Evolutionary conservation across 2,888 invertebrate species (phyloP).

Genomic region (Hesperia comma): DNA sequence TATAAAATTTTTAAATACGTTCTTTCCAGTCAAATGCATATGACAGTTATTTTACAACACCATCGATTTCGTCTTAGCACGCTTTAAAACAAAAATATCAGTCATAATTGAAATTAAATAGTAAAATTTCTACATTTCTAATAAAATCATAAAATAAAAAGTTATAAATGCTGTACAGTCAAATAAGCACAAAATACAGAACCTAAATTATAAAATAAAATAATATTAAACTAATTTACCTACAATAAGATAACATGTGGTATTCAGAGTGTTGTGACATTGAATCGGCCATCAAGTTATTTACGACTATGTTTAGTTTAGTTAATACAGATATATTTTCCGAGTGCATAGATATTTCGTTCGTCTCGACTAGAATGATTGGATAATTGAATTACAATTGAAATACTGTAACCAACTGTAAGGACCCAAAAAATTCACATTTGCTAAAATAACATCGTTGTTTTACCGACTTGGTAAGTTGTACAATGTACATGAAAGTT

Average conservation of each 20-base stretch:
- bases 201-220: conserved; percentile 18
- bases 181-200: conserved; percentile 20
- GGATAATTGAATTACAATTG: no score
- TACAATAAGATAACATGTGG: neutral
- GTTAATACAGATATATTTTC: neutral
- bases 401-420: no score
- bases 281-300: neutral
- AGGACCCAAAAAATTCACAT: no score
- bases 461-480: no score
- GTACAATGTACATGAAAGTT: no score
- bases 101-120: conserved; percentile 10
- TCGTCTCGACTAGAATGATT: neutral
- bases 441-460: no score
- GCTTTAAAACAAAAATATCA: conserved; percentile 14
- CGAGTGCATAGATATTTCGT: no score
- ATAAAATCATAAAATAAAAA: conserved; percentile 13
- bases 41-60: neutral
- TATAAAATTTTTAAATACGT: no score
- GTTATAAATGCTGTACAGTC: conserved; percentile 28
- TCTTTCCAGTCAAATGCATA: neutral
- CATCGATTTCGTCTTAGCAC: conserved; percentile 1
- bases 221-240: neutral
- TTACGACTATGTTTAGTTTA: neutral
- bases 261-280: neutral
- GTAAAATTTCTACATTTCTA: neutral